Conservation (phyloP, 2,797 vertebrate genomes). For the Semaprochilodus insignis region DNA sequence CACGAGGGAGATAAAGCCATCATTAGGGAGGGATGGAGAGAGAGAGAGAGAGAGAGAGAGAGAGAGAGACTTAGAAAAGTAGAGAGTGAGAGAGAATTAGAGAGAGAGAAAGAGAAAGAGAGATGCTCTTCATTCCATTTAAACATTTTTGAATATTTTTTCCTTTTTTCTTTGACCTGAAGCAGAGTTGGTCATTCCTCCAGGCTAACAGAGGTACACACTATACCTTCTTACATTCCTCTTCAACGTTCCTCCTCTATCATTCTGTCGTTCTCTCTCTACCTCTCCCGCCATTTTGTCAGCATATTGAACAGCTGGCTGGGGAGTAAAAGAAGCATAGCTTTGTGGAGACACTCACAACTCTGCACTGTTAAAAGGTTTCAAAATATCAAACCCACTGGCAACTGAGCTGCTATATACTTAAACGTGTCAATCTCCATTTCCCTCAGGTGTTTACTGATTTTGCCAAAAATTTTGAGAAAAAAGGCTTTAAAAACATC, state of each 20-base stretch:
- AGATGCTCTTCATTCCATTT: constrained; percentile 60
- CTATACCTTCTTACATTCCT: constrained; percentile 29
- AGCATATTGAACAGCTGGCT: background rate
- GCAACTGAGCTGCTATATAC: background rate
- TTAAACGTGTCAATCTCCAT: background rate
- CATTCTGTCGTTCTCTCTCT: too few species aligned
- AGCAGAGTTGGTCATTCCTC: constrained; percentile 62
- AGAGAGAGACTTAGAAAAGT: constrained; percentile 57
- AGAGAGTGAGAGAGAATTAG: constrained; percentile 58
- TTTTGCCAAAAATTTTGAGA: background rate
- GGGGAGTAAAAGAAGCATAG: background rate
- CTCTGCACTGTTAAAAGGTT: background rate
- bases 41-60: constrained; percentile 56
- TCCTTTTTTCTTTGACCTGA: constrained; percentile 60
- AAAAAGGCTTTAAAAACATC: background rate
- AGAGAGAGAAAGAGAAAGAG: constrained; percentile 29
- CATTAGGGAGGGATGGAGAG: constrained; percentile 64
- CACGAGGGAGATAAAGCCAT: constrained; percentile 76
- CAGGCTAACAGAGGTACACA: constrained; percentile 56
- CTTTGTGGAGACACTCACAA: background rate
- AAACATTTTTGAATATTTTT: constrained; percentile 68
- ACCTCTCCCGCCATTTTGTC: background rate
- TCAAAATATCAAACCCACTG: background rate
- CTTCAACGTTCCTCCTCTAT: constrained; percentile 36
- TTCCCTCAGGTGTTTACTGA: background rate